phyloP scores from a whole-genome alignment of 2,113 vertebrate species.

The Ptilonorhynchus violaceus region DNA sequence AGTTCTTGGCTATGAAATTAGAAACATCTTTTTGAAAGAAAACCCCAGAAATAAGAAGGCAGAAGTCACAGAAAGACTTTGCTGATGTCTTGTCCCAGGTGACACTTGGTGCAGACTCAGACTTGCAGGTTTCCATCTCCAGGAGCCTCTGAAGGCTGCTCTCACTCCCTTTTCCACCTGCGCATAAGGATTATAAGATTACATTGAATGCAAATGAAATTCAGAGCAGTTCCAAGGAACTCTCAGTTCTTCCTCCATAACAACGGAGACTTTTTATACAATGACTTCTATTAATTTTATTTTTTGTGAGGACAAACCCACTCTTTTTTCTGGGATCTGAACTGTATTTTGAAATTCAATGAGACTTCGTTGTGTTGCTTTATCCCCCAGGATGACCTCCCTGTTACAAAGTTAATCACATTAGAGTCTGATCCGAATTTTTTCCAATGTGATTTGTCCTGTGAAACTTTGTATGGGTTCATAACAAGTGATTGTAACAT shows the following conservation, averaged over 20 bases:
- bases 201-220: neutral
- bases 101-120: neutral
- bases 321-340: neutral
- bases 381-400: neutral
- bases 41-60: neutral
- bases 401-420: neutral
- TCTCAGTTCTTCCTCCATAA: neutral
- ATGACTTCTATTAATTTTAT: neutral
- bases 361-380: neutral
- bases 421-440: neutral
- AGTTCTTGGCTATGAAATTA: neutral
- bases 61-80: neutral
- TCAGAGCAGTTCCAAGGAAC: neutral
- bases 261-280: neutral
- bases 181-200: accelerated
- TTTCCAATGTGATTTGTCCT: neutral
- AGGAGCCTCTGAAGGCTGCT: neutral
- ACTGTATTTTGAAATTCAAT: neutral
- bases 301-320: neutral
- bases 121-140: neutral
- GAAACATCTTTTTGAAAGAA: neutral
- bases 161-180: neutral
- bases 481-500: neutral
- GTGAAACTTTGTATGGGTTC: neutral
- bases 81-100: neutral